These are phyloP conservation scores for Orius insidiosus DNA, from an alignment of 1,140 invertebrate species.

Conservation along the genomic window DNA sequence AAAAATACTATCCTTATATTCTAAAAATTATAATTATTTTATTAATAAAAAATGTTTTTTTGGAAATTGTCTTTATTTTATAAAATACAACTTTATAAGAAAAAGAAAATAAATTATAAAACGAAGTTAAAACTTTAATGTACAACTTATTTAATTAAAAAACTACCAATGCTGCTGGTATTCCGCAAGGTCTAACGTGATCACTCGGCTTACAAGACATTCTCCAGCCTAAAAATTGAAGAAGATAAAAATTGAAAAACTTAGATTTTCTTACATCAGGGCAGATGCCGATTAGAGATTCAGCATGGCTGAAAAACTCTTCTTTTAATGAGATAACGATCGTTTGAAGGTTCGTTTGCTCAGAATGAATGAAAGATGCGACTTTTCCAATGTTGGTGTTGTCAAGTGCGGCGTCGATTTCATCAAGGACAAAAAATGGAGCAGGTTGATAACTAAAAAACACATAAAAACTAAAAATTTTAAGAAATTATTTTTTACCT, in stretches of 20 bases:
- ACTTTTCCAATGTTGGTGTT: conserved; percentile 99
- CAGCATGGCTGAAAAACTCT: conserved; percentile 97
- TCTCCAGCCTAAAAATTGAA: conserved; percentile 52
- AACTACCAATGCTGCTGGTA: conserved; percentile 22
- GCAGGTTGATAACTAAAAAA: conserved; percentile 81
- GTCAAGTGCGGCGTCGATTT: conserved; percentile 96
- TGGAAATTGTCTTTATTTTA: too few relatives aligned
- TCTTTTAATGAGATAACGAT: conserved; percentile 99
- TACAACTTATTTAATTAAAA: background rate
- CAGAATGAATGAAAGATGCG: conserved; percentile 66
- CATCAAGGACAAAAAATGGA: conserved; percentile 98
- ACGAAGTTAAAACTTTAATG: too few relatives aligned
- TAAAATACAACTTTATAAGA: too few relatives aligned
- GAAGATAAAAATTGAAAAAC: background rate
- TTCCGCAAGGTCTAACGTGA: conserved; percentile 63
- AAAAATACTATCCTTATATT: too few relatives aligned
- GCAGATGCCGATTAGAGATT: conserved; percentile 93
- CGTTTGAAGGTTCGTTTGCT: conserved; percentile 62
- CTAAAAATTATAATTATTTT: too few relatives aligned
- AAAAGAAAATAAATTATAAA: too few relatives aligned
- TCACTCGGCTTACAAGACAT: conserved; percentile 77
- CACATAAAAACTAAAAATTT: too few relatives aligned
- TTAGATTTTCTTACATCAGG: conserved; percentile 65
- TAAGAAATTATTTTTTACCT: conserved; percentile 36
- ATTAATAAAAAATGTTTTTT: too few relatives aligned